These are phyloP conservation scores for Vidua macroura DNA, from an alignment of 2,113 vertebrate species.

Conservation along the genomic window DNA sequence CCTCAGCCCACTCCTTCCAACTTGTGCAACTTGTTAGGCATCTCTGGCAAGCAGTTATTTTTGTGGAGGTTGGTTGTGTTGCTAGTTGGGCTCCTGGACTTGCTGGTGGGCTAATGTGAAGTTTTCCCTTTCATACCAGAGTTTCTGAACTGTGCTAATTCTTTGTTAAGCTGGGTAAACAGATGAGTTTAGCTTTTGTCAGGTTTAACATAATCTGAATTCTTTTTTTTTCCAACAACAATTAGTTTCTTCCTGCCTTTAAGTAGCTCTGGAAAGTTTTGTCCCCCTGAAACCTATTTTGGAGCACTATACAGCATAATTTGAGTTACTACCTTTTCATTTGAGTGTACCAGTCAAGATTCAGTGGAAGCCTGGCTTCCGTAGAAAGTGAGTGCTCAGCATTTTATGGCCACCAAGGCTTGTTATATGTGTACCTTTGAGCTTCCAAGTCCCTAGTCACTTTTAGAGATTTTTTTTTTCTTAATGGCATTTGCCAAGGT, in stretches of 20 bases:
- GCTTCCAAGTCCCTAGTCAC: background rate
- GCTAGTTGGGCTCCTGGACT: background rate
- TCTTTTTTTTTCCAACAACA: background rate
- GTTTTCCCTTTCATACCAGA: background rate
- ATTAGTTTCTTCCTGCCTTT: conserved; percentile 25
- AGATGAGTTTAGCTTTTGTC: conserved; percentile 14
- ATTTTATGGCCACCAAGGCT: background rate
- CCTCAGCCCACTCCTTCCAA: background rate
- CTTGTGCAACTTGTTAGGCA: background rate
- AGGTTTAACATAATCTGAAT: background rate
- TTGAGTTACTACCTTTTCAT: background rate
- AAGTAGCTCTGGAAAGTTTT: background rate
- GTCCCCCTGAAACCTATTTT: background rate
- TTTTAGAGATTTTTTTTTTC: background rate
- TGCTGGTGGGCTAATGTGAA: background rate
- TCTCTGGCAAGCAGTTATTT: background rate
- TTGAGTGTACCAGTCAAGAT: background rate
- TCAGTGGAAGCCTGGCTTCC: background rate
- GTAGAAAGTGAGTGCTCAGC: background rate
- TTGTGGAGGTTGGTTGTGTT: background rate
- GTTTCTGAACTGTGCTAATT: conserved; percentile 1
- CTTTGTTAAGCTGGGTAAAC: background rate
- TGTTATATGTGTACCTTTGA: background rate
- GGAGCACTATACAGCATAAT: background rate
- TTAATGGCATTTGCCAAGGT: background rate